Evolutionary conservation across 2,113 vertebrate genomes (phyloP).

Genomic region (Pampusana beccarii): DNA sequence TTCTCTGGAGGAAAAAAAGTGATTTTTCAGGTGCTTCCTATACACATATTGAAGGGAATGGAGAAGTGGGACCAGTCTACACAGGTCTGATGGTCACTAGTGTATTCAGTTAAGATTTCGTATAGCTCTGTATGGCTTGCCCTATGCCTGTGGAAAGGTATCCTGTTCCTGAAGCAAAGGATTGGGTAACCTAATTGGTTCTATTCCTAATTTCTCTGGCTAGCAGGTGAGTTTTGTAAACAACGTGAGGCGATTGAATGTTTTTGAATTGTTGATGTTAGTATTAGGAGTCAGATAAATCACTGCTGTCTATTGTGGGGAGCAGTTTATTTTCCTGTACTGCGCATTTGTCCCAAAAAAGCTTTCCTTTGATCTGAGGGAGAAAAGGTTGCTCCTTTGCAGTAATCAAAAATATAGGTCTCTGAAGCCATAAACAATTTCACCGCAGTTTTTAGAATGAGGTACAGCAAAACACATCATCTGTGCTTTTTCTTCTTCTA

Average conservation of each 20-base stretch:
- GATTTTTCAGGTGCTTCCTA: neutral
- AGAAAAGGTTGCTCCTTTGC: constrained; percentile 15
- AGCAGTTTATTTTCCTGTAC: neutral
- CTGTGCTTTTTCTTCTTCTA: neutral
- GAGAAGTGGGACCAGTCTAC: neutral
- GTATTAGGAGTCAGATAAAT: constrained; percentile 1
- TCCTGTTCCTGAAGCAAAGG: neutral
- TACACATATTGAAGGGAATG: neutral
- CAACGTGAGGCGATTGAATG: neutral
- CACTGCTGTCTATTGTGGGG: neutral
- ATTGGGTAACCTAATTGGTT: neutral
- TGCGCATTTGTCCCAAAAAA: neutral
- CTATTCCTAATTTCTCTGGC: neutral
- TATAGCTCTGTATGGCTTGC: neutral
- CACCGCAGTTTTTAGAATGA: neutral
- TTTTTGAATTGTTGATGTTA: neutral
- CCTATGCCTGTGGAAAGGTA: neutral
- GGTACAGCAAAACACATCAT: constrained; percentile 1
- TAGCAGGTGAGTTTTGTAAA: neutral
- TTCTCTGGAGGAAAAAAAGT: neutral
- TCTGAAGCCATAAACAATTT: constrained; percentile 4
- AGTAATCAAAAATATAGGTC: neutral
- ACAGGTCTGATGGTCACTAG: neutral
- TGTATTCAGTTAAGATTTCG: neutral
- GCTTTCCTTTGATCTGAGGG: constrained; percentile 1